Evolutionary conservation across 2,888 invertebrate species (phyloP).

Genomic region (Epinotia brunnichana): DNA sequence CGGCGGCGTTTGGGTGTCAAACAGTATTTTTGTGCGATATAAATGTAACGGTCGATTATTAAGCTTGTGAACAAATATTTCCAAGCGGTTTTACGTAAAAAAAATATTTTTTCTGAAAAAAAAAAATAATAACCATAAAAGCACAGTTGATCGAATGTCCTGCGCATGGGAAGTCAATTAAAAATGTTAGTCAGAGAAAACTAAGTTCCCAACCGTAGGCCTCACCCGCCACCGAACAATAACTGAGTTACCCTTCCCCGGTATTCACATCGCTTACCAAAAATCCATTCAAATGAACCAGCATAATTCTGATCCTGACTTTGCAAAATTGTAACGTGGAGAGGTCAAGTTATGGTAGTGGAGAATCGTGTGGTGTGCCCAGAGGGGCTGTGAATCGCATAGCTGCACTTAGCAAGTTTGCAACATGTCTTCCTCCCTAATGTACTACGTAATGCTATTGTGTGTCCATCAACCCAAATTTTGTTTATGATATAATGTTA

Average conservation of each 20-base stretch:
- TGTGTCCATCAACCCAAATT: constrained; percentile 1
- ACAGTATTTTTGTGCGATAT: too few relatives aligned
- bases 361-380: background rate
- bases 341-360: background rate
- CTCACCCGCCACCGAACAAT: background rate
- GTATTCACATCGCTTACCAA: background rate
- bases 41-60: too few relatives aligned
- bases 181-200: background rate
- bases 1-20: too few relatives aligned
- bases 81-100: too few relatives aligned
- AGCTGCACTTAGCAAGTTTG: constrained; percentile 40
- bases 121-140: background rate
- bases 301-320: too few relatives aligned
- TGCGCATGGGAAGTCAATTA: background rate
- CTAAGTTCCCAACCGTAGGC: constrained; percentile 14
- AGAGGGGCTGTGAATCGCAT: background rate
- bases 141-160: background rate
- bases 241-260: constrained; percentile 30
- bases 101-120: too few relatives aligned
- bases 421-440: constrained; percentile 15
- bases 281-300: too few relatives aligned
- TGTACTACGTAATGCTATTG: constrained; percentile 1
- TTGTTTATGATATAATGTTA: background rate
- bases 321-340: too few relatives aligned
- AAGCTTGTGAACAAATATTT: too few relatives aligned